These are phyloP conservation scores for Amblyopsis hoosieri DNA, from an alignment of 2,797 vertebrate species.

Conservation along the genomic window DNA sequence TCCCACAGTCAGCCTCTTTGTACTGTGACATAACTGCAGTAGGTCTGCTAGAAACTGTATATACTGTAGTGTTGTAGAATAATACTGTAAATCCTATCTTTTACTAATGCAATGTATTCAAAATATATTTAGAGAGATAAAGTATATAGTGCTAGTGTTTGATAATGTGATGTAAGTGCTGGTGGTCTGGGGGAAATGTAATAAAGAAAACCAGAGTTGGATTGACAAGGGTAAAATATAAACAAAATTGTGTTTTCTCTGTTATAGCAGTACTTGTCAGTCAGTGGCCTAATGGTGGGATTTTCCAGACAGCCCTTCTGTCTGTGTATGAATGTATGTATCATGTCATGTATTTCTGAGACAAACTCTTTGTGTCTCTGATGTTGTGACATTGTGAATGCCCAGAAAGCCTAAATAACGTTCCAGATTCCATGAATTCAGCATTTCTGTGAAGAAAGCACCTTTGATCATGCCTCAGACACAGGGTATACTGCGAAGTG, in stretches of 20 bases:
- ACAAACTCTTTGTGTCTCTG: constrained; percentile 24
- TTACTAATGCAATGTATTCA: constrained; percentile 39
- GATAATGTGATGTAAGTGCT: constrained; percentile 51
- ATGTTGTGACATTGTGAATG: constrained; percentile 42
- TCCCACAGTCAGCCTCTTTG: constrained; percentile 42
- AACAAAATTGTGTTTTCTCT: constrained; percentile 14
- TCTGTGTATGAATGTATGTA: constrained; percentile 21
- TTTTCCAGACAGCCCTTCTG: constrained; percentile 19
- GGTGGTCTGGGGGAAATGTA: constrained; percentile 4
- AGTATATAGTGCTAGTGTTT: constrained; percentile 38
- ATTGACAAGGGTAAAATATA: constrained; percentile 6
- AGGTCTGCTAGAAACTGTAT: constrained; percentile 34
- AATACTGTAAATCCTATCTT: constrained; percentile 49
- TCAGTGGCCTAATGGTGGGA: neutral
- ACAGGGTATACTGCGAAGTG: constrained; percentile 16
- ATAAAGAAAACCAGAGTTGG: neutral
- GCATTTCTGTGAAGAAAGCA: constrained; percentile 25
- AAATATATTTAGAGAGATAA: constrained; percentile 8
- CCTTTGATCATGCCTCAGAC: constrained; percentile 31
- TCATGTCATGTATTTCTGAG: constrained; percentile 16
- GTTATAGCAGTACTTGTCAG: constrained; percentile 12
- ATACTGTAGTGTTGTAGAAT: constrained; percentile 50
- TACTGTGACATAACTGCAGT: constrained; percentile 47
- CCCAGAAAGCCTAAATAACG: constrained; percentile 33
- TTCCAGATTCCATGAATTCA: constrained; percentile 28